A percentile compares a stretch with the other conserved stretches of the same genome.
These are phyloP conservation scores for Lampris incognitus DNA, from an alignment of 2,113 vertebrate species.

Conservation along the genomic window DNA sequence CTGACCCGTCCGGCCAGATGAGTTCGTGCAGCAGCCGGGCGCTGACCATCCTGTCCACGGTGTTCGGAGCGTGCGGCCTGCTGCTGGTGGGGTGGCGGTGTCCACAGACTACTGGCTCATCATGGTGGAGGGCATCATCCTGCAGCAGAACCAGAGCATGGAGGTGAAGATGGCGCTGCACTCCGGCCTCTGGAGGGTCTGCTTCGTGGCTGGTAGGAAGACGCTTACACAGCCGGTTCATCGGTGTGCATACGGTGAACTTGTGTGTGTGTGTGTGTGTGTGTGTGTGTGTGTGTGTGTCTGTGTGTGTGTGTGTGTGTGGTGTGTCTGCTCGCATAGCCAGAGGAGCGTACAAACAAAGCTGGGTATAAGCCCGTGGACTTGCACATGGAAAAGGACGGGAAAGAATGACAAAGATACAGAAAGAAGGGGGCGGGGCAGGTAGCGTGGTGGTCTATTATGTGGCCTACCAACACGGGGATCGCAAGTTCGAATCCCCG, in stretches of 20 bases:
- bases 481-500: too few relatives aligned
- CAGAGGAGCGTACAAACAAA: too few relatives aligned
- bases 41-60: conserved; percentile 92
- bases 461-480: too few relatives aligned
- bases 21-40: conserved; percentile 93
- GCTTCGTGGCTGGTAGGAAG: conserved; percentile 89
- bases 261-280: not conserved
- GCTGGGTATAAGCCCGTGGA: too few relatives aligned
- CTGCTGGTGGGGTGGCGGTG: conserved; percentile 92
- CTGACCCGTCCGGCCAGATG: conserved; percentile 84
- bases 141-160: conserved; percentile 92
- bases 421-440: too few relatives aligned
- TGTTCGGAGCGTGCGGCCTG: conserved; percentile 91
- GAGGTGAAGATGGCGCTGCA: conserved; percentile 95
- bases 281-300: too few relatives aligned
- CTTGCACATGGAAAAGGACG: too few relatives aligned
- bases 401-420: too few relatives aligned
- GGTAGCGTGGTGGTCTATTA: too few relatives aligned
- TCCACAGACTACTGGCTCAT: conserved; percentile 96
- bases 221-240: not conserved
- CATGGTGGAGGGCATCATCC: conserved; percentile 92
- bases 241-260: not conserved
- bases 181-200: conserved; percentile 93
- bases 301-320: too few relatives aligned
- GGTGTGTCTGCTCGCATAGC: too few relatives aligned